A percentile compares a stretch with the other conserved stretches of the same genome.
Conservation (phyloP, 30 jellyfish, hydroid and myxozoan species). For the Morbakka virulenta region DNA sequence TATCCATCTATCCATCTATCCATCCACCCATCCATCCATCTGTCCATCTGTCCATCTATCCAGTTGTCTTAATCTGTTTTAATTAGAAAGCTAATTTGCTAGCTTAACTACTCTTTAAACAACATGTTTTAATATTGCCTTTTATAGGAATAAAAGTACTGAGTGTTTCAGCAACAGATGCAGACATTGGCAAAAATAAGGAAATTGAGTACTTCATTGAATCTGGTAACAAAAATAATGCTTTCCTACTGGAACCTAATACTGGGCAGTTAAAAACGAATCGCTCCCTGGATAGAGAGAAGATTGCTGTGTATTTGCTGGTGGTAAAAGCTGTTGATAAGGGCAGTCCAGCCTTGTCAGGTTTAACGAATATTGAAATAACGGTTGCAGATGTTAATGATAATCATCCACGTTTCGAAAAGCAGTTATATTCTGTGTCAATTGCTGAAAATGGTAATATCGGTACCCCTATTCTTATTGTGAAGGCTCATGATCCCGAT, state of each 20-base stretch:
- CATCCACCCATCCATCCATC: too few relatives aligned
- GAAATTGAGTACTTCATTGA: slow-evolving; percentile 34
- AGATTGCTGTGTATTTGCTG: slow-evolving; percentile 18
- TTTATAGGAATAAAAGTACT: slow-evolving; percentile 25
- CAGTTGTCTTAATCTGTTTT: too few relatives aligned
- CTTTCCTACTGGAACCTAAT: slow-evolving; percentile 32
- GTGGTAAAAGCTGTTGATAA: slow-evolving; percentile 32
- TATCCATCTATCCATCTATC: too few relatives aligned
- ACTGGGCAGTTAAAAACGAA: slow-evolving; percentile 48
- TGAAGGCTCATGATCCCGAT: slow-evolving; percentile 36
- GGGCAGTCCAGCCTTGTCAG: slow-evolving; percentile 23
- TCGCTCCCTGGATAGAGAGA: slow-evolving; percentile 43
- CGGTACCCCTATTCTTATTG: slow-evolving; percentile 35
- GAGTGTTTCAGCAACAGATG: slow-evolving; percentile 62
- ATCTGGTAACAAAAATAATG: slow-evolving; percentile 24
- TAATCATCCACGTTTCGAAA: slow-evolving; percentile 49
- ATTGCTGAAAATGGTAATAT: slow-evolving; percentile 41
- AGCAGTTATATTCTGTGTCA: too few relatives aligned
- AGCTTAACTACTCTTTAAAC: too few relatives aligned
- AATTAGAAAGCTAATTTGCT: too few relatives aligned
- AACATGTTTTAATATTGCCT: too few relatives aligned
- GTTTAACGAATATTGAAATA: slow-evolving; percentile 16
- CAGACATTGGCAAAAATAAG: slow-evolving; percentile 50
- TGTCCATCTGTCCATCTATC: too few relatives aligned
- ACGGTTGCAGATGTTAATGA: slow-evolving; percentile 54